A percentile compares a stretch with the other conserved stretches of the same genome.
Conservation (phyloP, 2,113 vertebrate species). For the Chiloscyllium plagiosum region DNA sequence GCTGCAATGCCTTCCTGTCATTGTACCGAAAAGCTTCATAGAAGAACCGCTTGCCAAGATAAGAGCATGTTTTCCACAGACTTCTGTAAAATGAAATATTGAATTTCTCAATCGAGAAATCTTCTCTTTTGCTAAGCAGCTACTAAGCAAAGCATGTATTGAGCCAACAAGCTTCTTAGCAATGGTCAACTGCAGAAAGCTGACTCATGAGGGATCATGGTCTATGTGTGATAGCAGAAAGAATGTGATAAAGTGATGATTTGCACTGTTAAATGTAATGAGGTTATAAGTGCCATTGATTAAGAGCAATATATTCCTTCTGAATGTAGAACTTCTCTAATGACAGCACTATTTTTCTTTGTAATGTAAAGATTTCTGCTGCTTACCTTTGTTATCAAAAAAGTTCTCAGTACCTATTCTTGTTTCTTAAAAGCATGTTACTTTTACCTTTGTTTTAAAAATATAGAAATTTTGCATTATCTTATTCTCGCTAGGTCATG, state of each 20-base stretch:
- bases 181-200: conserved; percentile 32
- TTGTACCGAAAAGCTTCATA: conserved; percentile 55
- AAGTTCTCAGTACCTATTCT: conserved; percentile 49
- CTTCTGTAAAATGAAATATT: conserved; percentile 17
- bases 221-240: conserved; percentile 24
- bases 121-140: conserved; percentile 16
- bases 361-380: conserved; percentile 68
- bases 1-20: conserved; percentile 69
- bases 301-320: conserved; percentile 46
- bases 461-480: background rate
- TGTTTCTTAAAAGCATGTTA: conserved; percentile 55
- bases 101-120: conserved; percentile 10
- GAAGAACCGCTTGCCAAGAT: conserved; percentile 45
- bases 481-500: background rate
- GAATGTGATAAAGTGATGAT: conserved; percentile 36
- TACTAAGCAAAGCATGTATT: conserved; percentile 7
- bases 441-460: conserved; percentile 38
- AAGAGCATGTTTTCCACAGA: background rate
- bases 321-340: conserved; percentile 66
- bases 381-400: conserved; percentile 54
- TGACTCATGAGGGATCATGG: conserved; percentile 29
- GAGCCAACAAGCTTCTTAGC: conserved; percentile 30
- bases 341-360: conserved; percentile 53
- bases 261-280: conserved; percentile 36
- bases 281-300: conserved; percentile 42